Conservation (phyloP, 2,113 vertebrate species). For the Nanorana parkeri region DNA sequence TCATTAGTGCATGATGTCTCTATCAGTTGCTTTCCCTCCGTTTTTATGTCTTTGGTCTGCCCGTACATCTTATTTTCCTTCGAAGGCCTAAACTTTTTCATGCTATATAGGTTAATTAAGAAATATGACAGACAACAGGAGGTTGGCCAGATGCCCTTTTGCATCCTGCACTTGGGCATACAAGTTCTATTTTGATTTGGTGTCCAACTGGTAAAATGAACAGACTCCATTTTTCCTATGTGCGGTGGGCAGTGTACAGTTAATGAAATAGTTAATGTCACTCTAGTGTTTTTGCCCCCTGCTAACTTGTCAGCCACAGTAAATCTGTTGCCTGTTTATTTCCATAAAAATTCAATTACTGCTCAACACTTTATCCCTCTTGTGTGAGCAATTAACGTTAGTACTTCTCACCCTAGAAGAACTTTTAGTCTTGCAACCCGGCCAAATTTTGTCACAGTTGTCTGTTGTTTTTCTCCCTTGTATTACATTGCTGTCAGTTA, state of each 20-base stretch:
- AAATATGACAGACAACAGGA: constrained; percentile 62
- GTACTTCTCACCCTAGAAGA: constrained; percentile 63
- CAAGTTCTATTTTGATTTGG: constrained; percentile 76
- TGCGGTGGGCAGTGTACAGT: constrained; percentile 63
- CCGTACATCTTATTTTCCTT: constrained; percentile 49
- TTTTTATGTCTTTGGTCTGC: constrained; percentile 35
- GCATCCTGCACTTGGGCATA: constrained; percentile 65
- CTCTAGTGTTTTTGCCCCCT: constrained; percentile 68
- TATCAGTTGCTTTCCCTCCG: not conserved
- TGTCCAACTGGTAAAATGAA: constrained; percentile 70
- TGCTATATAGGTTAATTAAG: constrained; percentile 67
- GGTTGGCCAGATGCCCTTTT: constrained; percentile 64
- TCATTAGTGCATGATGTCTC: constrained; percentile 29
- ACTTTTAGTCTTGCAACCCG: constrained; percentile 5
- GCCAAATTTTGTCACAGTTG: constrained; percentile 40
- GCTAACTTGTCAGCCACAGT: constrained; percentile 69
- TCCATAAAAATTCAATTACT: constrained; percentile 84
- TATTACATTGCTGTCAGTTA: constrained; percentile 20
- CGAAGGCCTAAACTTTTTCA: constrained; percentile 55
- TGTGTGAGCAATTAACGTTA: constrained; percentile 70
- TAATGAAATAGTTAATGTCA: constrained; percentile 79
- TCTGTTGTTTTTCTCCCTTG: constrained; percentile 38
- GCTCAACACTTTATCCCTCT: constrained; percentile 71
- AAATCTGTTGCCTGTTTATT: constrained; percentile 83
- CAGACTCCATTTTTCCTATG: constrained; percentile 49